These are phyloP conservation scores for Chondrilla cf. caribensis DNA, from an alignment of 37 sponge, comb jelly and placozoan genomes.

Conservation along the genomic window DNA sequence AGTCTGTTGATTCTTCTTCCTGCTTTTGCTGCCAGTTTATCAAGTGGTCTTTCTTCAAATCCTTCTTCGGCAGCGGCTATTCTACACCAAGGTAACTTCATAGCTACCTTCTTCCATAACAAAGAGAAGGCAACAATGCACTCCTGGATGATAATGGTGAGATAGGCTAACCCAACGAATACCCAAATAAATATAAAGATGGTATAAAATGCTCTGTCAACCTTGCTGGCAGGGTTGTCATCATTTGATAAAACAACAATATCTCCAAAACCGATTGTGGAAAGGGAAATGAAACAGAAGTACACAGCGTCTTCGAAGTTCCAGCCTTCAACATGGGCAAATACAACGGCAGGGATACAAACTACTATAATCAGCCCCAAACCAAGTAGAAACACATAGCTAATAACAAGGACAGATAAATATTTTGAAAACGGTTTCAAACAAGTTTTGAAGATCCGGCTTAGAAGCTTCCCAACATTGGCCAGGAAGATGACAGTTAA, in stretches of 20 bases:
- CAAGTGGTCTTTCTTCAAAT: neutral
- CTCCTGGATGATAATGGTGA: slow-evolving; percentile 8
- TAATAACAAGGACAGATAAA: neutral
- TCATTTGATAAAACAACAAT: slow-evolving; percentile 20
- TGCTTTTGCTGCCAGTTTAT: neutral
- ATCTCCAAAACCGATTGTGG: slow-evolving; percentile 53
- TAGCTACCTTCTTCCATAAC: neutral
- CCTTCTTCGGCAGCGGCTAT: neutral
- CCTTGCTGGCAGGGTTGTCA: neutral
- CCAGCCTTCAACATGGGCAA: slow-evolving; percentile 16
- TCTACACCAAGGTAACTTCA: neutral
- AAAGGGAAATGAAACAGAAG: slow-evolving; percentile 33
- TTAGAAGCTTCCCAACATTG: slow-evolving; percentile 20
- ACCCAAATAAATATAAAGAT: slow-evolving; percentile 11
- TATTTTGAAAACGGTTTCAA: slow-evolving; percentile 15
- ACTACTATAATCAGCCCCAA: neutral
- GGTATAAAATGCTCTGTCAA: slow-evolving; percentile 1
- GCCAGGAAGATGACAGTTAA: slow-evolving; percentile 14
- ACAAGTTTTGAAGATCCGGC: neutral
- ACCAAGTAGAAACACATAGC: neutral
- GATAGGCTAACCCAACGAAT: slow-evolving; percentile 19
- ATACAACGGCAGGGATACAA: slow-evolving; percentile 27
- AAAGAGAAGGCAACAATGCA: neutral
- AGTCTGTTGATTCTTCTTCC: slow-evolving; percentile 14
- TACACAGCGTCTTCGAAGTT: slow-evolving; percentile 12